Evolutionary conservation across 2,113 vertebrate genomes (phyloP).

Genomic region (Gopherus flavomarginatus): DNA sequence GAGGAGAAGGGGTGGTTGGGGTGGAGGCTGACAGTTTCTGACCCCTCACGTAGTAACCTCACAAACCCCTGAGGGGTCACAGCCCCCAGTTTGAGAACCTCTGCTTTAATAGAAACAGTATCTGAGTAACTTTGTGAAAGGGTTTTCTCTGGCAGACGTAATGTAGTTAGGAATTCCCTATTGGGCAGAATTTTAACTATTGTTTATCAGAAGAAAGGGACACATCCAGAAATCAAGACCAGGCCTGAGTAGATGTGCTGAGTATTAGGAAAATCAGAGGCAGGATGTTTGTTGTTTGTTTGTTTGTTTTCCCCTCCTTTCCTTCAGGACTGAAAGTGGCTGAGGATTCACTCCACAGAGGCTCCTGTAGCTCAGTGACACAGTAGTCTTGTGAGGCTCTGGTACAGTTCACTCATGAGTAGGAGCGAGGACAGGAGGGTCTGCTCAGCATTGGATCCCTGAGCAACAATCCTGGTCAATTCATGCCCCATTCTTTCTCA

Average conservation of each 20-base stretch:
- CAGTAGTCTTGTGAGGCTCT: not conserved
- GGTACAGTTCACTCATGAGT: not conserved
- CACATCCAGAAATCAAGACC: not conserved
- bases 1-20: no score
- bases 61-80: no score
- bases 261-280: not conserved
- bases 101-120: not conserved
- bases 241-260: not conserved
- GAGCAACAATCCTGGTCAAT: not conserved
- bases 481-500: not conserved
- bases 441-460: not conserved
- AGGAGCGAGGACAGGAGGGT: not conserved
- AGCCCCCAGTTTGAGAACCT: no score
- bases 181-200: not conserved
- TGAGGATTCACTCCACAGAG: not conserved
- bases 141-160: not conserved
- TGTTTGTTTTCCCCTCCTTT: not conserved
- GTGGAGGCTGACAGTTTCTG: no score
- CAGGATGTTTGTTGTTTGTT: not conserved
- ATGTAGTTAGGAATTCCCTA: not conserved
- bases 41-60: no score
- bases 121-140: not conserved
- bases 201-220: not conserved
- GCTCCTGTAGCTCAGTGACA: not conserved
- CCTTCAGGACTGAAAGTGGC: not conserved